Evolutionary conservation across 2,113 vertebrate genomes (phyloP), one percentile per base, ranked within the genome.

Genomic region (Larimichthys polyactis): DNA sequence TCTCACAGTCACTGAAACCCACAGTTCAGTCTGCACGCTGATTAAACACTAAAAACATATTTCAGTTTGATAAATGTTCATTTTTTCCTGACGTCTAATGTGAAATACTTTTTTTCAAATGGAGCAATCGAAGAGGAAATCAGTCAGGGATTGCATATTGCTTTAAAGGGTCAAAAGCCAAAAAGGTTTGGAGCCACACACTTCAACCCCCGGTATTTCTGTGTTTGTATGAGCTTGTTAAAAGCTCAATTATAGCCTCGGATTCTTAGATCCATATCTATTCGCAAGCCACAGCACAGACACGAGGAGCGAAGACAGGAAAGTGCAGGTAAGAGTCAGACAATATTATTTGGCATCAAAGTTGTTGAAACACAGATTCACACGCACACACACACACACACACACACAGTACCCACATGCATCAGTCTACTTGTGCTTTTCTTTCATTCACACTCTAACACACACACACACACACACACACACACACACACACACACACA

Each of bases 211-310:
- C 27, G 32, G 65, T 57, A 49, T 48, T 62, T 46, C 12, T 65
- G 36, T 62, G 59, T 79, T 24, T 24, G 36, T 29, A 27, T 72
- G 46, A 79, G 60, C 20, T 66, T 72, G n/a, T 75, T 64, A 46
- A 55, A 72, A 73, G 22, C 36, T 4, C 54, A 83, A 3, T 19
- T n/a, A 71, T 54, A 54, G 44, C 40, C 40, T 20, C 48, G 40
- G 15, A 68, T 24, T 66, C 16, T 12, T 16, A 52, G 19, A 78
- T 78, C 54, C 10, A 8, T 46, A 32, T 71, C 52, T 68, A 17
- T 52, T 46, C 14, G 27, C 10, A 17, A 55, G 55, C 5, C 22
- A 60, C 19, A 40, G 62, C 17, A 48, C n/a, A 10, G 44, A 27
- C 14, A 54, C 1, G 15, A 57, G 6, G n/a, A 75, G 44, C 32